phyloP scores from a whole-genome alignment of 2,888 invertebrate genomes.

The Gryllus longicercus region DNA sequence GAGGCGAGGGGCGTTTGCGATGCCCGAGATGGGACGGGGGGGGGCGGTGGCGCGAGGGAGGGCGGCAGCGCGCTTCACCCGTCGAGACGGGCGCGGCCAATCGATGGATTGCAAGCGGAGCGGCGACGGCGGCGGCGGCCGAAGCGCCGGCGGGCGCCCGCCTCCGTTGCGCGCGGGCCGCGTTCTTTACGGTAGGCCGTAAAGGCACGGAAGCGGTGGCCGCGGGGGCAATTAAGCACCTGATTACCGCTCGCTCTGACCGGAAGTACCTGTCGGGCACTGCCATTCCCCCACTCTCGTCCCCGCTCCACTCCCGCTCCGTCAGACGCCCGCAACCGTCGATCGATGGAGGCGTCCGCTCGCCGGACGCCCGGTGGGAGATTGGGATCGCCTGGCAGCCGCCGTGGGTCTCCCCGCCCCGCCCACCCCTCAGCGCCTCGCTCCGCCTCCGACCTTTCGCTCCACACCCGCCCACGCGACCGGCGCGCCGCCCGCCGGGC shows the following conservation, averaged over 20 bases:
- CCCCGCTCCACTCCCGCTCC: background rate
- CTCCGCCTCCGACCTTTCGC: no score
- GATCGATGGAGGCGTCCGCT: background rate
- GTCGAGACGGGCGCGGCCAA: background rate
- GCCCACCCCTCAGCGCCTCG: no score
- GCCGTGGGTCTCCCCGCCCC: background rate
- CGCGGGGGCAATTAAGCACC: conserved; percentile 3
- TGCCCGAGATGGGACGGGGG: background rate
- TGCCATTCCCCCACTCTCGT: background rate
- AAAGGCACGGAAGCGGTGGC: background rate
- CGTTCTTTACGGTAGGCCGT: conserved; percentile 4
- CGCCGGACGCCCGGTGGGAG: background rate
- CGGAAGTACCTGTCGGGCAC: background rate
- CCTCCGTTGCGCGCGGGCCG: background rate
- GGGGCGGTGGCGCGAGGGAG: background rate
- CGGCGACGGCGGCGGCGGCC: background rate
- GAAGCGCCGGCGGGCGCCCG: background rate
- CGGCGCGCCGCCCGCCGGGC: no score
- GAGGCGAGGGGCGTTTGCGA: no score
- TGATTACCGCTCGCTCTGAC: conserved; percentile 5
- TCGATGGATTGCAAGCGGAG: background rate
- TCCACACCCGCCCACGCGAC: no score
- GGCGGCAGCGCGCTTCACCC: background rate
- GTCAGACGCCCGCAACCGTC: background rate
- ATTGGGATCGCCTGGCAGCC: background rate